Conservation (phyloP, 2,113 vertebrate genomes). For the Vulpes ferrilata region DNA sequence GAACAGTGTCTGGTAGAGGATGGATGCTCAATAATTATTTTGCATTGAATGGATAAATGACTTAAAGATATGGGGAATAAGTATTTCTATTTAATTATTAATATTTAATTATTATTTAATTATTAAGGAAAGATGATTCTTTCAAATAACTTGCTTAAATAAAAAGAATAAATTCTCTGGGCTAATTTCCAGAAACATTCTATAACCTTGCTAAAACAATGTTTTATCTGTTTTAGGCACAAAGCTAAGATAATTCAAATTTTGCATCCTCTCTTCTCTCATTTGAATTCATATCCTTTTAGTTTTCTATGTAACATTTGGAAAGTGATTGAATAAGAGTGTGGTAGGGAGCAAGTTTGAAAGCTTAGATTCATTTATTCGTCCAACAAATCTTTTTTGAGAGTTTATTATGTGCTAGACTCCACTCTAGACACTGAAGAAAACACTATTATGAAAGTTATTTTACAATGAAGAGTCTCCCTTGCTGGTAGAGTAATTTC, state of each 20-base stretch:
- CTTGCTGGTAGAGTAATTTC: background rate
- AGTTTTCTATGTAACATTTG: background rate
- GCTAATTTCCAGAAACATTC: background rate
- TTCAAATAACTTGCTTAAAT: background rate
- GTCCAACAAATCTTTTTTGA: background rate
- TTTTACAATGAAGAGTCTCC: background rate
- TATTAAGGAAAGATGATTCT: background rate
- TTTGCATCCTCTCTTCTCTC: background rate
- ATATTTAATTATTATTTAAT: too few species aligned
- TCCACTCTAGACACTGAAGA: background rate
- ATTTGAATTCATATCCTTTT: background rate
- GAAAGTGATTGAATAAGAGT: background rate
- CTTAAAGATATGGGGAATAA: background rate
- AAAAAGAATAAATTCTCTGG: background rate
- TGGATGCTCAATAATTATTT: background rate
- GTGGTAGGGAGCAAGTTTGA: background rate
- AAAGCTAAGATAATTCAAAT: background rate
- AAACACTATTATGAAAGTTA: background rate
- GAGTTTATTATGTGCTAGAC: background rate
- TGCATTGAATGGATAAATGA: background rate
- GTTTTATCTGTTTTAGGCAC: background rate
- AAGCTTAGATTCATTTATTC: background rate
- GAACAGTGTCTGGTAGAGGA: background rate
- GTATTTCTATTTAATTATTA: background rate
- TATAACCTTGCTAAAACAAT: background rate